Evolutionary conservation across 2,113 vertebrate genomes (phyloP).

Genomic region (Mormyrus lacerda): DNA sequence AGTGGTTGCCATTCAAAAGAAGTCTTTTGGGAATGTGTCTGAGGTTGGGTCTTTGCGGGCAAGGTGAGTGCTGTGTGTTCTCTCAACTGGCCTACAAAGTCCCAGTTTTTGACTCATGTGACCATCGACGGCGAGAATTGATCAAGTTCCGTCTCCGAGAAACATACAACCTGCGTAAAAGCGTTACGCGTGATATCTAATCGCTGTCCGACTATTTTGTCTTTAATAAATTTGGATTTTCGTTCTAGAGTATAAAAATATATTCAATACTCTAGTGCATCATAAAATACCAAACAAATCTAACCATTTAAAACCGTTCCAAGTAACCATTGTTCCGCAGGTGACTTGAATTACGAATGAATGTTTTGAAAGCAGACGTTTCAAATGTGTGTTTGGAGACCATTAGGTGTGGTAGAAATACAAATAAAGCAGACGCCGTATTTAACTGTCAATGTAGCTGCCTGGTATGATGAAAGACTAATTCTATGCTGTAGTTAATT

Average conservation of each 20-base stretch:
- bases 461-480: not conserved
- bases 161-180: not conserved
- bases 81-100: slow-evolving; percentile 86
- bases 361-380: not conserved
- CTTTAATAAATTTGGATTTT: not conserved
- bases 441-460: not conserved
- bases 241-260: not conserved
- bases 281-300: not conserved
- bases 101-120: slow-evolving; percentile 71
- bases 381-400: not conserved
- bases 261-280: not conserved
- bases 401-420: not conserved
- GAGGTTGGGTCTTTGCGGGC: slow-evolving; percentile 82
- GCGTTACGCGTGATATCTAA: not conserved
- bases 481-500: not conserved
- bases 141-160: not conserved
- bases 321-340: not conserved
- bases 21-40: slow-evolving; percentile 51
- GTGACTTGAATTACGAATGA: not conserved
- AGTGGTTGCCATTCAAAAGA: not conserved
- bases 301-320: not conserved
- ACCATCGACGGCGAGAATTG: slow-evolving; percentile 26
- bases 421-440: not conserved
- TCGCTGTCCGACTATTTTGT: not conserved
- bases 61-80: slow-evolving; percentile 67